Evolutionary conservation across 2,797 vertebrate species (phyloP).

Genomic region (Amniataba percoides): DNA sequence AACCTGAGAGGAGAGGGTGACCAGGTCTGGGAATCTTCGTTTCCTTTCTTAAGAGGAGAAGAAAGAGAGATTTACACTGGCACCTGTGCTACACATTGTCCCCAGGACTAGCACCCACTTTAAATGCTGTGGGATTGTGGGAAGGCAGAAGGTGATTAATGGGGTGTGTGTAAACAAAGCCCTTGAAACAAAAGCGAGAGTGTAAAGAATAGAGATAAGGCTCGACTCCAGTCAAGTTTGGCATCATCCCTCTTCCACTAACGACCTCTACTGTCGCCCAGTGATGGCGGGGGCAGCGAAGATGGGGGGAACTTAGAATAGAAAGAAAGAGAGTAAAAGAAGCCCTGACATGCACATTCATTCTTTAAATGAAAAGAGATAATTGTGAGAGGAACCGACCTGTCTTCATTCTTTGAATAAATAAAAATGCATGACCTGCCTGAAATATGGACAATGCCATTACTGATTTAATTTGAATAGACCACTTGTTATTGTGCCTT

Average conservation of each 20-base stretch:
- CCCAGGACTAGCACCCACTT: constrained; percentile 76
- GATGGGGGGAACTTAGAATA: constrained; percentile 67
- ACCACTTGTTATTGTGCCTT: constrained; percentile 84
- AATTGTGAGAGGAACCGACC: constrained; percentile 86
- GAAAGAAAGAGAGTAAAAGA: constrained; percentile 81
- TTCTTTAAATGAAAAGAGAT: constrained; percentile 87
- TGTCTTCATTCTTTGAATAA: constrained; percentile 87
- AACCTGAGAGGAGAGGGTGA: constrained; percentile 66
- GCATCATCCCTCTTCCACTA: constrained; percentile 88
- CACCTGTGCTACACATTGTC: constrained; percentile 79
- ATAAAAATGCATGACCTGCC: constrained; percentile 86
- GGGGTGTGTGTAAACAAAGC: constrained; percentile 87
- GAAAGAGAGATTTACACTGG: constrained; percentile 81
- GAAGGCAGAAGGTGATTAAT: constrained; percentile 87
- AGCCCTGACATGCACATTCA: constrained; percentile 85
- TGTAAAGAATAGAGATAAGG: constrained; percentile 88
- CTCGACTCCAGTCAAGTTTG: constrained; percentile 86
- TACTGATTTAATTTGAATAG: constrained; percentile 89
- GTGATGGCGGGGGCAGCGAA: constrained; percentile 79
- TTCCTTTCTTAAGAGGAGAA: constrained; percentile 66
- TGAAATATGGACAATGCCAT: constrained; percentile 88
- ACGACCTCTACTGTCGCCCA: constrained; percentile 87
- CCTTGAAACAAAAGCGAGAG: constrained; percentile 89
- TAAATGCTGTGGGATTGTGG: constrained; percentile 82
- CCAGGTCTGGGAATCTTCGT: constrained; percentile 72